Conservation (phyloP, 2,797 vertebrate genomes). For the Allobates femoralis region DNA sequence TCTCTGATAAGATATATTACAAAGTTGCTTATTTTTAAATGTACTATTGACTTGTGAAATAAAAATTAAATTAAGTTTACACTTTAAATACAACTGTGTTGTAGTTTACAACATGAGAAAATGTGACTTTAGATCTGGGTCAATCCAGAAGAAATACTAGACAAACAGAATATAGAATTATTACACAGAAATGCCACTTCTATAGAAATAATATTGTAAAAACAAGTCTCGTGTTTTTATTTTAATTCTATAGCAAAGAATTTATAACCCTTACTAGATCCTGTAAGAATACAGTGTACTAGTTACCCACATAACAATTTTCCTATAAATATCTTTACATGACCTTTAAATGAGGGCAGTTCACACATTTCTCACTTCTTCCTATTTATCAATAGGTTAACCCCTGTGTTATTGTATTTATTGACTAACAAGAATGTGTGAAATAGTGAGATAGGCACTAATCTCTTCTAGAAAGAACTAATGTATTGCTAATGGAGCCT, state of each 20-base stretch:
- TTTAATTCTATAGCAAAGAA: background rate
- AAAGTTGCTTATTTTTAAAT: no score
- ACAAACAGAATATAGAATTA: no score
- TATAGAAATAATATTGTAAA: no score
- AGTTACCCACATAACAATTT: background rate
- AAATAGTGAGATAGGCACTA: conserved; percentile 25
- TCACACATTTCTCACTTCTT: background rate
- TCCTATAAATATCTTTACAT: background rate
- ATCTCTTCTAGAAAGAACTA: conserved; percentile 18
- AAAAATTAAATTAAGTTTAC: no score
- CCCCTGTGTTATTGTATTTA: background rate
- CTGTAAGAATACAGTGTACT: background rate
- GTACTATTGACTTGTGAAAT: no score
- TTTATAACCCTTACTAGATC: background rate
- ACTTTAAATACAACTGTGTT: no score
- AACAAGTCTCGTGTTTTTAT: background rate
- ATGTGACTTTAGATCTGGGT: no score
- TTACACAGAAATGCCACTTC: no score
- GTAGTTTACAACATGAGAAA: no score
- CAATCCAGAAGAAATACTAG: no score
- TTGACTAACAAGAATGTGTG: conserved; percentile 8
- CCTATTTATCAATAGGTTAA: background rate
- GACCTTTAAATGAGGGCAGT: background rate
- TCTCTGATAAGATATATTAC: no score
- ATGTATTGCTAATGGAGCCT: conserved; percentile 42